Percentiles rank a stretch among this genome's conserved stretches.
Evolutionary conservation across 2,888 invertebrate genomes (phyloP).

Genomic region (Pheosia gnoma): DNA sequence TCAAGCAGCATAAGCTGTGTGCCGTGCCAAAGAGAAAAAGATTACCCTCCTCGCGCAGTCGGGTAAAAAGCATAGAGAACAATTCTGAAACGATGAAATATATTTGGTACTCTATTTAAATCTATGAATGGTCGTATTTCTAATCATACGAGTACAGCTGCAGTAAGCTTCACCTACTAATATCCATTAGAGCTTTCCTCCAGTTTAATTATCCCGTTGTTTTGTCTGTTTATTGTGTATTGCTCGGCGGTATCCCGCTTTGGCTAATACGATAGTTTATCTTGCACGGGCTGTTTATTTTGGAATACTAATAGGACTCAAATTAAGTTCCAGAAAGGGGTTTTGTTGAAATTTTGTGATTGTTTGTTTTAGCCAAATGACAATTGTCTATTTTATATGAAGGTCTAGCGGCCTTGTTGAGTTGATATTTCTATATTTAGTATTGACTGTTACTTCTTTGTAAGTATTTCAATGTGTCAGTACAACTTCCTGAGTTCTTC

Average conservation of each 20-base stretch:
- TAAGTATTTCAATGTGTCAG: conserved; percentile 19
- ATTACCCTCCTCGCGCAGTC: too few species aligned
- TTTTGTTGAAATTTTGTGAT: conserved; percentile 13
- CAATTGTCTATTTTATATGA: too few species aligned
- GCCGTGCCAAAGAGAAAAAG: too few species aligned
- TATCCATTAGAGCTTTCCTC: conserved; percentile 26
- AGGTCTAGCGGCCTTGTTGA: too few species aligned
- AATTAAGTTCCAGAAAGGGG: conserved; percentile 24
- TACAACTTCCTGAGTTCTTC: conserved; percentile 18
- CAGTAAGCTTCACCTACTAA: conserved; percentile 10
- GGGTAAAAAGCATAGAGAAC: too few species aligned
- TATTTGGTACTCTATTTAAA: too few species aligned
- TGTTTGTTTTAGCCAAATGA: neutral
- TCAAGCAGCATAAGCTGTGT: too few species aligned
- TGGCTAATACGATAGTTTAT: conserved; percentile 31
- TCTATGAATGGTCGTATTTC: neutral
- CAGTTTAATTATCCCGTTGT: conserved; percentile 36
- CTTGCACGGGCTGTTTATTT: conserved; percentile 31
- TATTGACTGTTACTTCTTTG: too few species aligned
- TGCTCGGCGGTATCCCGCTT: conserved; percentile 27
- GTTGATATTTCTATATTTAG: too few species aligned
- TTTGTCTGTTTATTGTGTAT: conserved; percentile 29
- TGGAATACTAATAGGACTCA: conserved; percentile 32
- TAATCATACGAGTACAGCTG: neutral
- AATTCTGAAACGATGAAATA: too few species aligned